Base-by-base conservation (phyloP, 2,888 invertebrate species). In the Trissolcus japonicus region DNA sequence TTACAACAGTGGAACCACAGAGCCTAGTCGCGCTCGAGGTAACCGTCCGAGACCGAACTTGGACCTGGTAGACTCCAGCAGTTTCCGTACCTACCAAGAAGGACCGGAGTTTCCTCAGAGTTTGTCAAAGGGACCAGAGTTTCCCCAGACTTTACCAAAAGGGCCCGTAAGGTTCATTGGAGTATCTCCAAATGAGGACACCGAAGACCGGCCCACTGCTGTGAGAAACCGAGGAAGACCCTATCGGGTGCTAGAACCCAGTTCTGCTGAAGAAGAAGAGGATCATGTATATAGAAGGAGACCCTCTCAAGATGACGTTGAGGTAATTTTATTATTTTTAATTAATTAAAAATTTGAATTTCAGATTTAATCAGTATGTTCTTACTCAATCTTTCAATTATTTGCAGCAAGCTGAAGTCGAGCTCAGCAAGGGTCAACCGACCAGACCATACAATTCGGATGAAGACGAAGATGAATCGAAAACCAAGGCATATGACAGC, bases 1-100 rank as follows among this genome's bases (percentile, higher is more conserved):
- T 69, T 87, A 88, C 79, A 87, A 86, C 56, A 86, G 88, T 2
- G 88, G 86, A 19, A 86, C 89, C 2, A 88, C 89, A 1, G 89
- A 89, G 62, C 80, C 87, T 0, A 83, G 83, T 0, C 82, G 87
- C n/a, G 81, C 81, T 0, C 85, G 89, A 7, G 86, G 86, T 14
- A 88, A 87, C 21, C 85, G 88, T 2, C 88, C 86, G 80, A 92
- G 95, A 17, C 95, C 95, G 53, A 94, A 94, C 82, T 91, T 95
- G 63, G 95, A 95, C 86, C 90, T 95, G 6, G 94, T 96, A 0
- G 96, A 96, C 86, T 94, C 94, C 81, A 94, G 94, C 80, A 94
- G 94, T 82, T 96, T 96, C 90, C 94, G 95, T 0, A 95, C 95
- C 0, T 92, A 94, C 82, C 75, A 79, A 13, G 88, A 51, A 51